Conservation (phyloP, 2,797 vertebrate genomes). For the Hemitrygon akajei region DNA sequence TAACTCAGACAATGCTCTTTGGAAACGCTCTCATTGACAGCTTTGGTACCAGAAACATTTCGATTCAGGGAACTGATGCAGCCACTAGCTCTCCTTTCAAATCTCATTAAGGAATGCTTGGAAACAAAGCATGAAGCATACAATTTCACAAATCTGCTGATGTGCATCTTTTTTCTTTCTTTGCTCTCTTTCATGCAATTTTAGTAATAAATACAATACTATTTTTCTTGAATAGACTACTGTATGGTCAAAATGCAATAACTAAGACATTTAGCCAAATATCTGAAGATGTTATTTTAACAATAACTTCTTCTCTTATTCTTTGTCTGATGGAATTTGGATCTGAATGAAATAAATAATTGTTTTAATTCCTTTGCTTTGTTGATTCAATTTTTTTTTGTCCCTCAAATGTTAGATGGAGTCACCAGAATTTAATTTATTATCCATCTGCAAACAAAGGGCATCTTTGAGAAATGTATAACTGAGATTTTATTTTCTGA, state of each 20-base stretch:
- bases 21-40: background rate
- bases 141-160: background rate
- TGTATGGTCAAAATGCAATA: background rate
- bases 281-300: background rate
- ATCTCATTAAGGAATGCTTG: background rate
- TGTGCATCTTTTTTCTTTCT: background rate
- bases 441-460: background rate
- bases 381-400: background rate
- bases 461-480: slow-evolving; percentile 15
- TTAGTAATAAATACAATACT: background rate
- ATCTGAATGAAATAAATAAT: background rate
- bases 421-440: background rate
- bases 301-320: background rate
- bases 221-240: background rate
- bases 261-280: background rate
- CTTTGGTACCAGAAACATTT: background rate
- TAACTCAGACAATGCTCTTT: background rate
- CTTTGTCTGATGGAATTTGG: background rate
- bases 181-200: background rate
- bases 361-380: slow-evolving; percentile 1
- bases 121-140: background rate
- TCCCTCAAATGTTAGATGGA: background rate
- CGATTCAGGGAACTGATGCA: background rate
- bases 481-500: background rate
- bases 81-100: background rate